Conservation (phyloP, 2,797 vertebrate species). For the Percopsis omiscomaycus region DNA sequence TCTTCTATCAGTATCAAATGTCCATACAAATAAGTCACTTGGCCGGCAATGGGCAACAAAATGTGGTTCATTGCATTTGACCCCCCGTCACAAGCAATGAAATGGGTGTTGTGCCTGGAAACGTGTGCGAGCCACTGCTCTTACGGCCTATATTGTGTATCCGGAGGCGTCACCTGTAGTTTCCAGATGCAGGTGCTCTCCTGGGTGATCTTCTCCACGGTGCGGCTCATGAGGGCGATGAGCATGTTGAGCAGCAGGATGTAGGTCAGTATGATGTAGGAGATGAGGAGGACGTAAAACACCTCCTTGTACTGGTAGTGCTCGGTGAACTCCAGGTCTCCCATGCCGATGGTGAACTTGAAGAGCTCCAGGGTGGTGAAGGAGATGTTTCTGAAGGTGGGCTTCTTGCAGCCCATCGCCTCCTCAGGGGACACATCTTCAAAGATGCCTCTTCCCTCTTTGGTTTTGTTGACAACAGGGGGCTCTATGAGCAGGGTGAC, state of each 20-base stretch:
- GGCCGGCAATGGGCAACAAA: no score
- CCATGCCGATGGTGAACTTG: conserved; percentile 97
- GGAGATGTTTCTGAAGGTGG: conserved; percentile 72
- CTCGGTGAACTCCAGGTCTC: conserved; percentile 89
- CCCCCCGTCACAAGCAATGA: no score
- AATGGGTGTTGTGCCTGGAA: no score
- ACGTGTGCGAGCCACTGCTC: no score
- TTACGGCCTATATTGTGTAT: no score
- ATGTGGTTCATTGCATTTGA: no score
- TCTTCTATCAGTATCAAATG: no score
- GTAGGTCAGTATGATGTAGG: conserved; percentile 92
- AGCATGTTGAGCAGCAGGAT: conserved; percentile 96
- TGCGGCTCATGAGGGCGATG: conserved; percentile 92
- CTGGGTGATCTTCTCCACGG: conserved; percentile 79
- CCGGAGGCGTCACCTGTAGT: conserved; percentile 81
- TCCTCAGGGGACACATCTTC: fast-evolving
- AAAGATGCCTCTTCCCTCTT: conserved; percentile 23
- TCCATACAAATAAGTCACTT: no score
- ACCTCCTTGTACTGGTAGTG: conserved; percentile 80
- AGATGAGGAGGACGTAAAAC: conserved; percentile 86
- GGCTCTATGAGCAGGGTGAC: conserved; percentile 82
- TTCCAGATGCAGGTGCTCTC: conserved; percentile 90
- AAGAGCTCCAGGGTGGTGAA: conserved; percentile 89
- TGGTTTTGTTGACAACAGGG: background rate
- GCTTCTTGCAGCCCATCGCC: conserved; percentile 27